Conservation (phyloP, 2,888 invertebrate genomes). For the Acanthosoma haemorrhoidale region DNA sequence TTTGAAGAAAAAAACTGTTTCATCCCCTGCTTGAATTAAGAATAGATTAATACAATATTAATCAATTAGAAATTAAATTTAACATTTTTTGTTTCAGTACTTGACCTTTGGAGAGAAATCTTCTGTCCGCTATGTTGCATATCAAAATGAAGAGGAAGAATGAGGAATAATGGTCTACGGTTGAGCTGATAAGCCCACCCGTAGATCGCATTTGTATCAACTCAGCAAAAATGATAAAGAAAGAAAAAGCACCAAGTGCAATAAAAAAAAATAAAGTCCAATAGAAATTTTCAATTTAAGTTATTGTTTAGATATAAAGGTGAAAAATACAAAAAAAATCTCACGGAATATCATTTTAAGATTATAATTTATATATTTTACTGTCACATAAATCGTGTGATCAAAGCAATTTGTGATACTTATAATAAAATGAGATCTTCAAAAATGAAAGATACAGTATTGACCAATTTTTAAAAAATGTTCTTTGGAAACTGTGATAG, state of each 20-base stretch:
- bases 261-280: not conserved
- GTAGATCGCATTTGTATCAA: conserved; percentile 1
- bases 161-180: conserved; percentile 43
- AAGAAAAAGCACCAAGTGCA: not conserved
- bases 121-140: conserved; percentile 90
- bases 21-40: too few species aligned
- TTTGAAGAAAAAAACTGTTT: too few species aligned
- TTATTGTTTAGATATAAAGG: not conserved
- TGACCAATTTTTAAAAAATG: conserved; percentile 18
- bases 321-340: conserved; percentile 11
- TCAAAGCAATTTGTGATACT: conserved; percentile 35
- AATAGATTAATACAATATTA: too few species aligned
- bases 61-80: too few species aligned
- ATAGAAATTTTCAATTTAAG: conserved; percentile 1
- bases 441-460: conserved; percentile 38
- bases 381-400: conserved; percentile 1
- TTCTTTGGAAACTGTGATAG: conserved; percentile 35
- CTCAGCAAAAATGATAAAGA: not conserved
- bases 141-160: conserved; percentile 85
- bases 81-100: conserved; percentile 68
- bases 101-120: conserved; percentile 86
- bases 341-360: not conserved
- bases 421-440: conserved; percentile 26
- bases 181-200: conserved; percentile 13
- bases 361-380: not conserved